A percentile compares a stretch with the other conserved stretches of the same genome.
Evolutionary conservation across 2,797 vertebrate species (phyloP).

Genomic region (Peromyscus melanophrys): DNA sequence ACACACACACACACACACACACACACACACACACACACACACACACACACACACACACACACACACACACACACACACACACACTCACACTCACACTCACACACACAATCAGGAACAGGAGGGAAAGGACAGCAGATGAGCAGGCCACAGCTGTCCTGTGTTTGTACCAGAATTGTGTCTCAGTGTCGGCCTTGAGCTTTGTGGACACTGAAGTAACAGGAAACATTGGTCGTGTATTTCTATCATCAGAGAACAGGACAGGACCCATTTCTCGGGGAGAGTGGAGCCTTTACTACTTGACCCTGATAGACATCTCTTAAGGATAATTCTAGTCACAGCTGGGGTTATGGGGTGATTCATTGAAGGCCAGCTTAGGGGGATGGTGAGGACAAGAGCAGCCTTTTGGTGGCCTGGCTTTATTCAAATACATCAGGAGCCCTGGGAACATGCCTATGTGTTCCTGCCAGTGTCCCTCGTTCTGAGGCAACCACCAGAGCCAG

Average conservation of each 20-base stretch:
- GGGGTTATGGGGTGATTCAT: not conserved
- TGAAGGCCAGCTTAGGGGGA: not conserved
- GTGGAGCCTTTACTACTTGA: not conserved
- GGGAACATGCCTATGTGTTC: not conserved
- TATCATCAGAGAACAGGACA: not conserved
- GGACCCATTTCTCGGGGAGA: not conserved
- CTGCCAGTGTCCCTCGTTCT: not conserved
- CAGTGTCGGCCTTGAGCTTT: not conserved
- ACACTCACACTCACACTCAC: not conserved
- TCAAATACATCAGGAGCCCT: not conserved
- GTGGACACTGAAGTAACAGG: not conserved
- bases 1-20: not conserved
- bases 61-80: not conserved
- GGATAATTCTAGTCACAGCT: not conserved
- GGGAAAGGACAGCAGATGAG: not conserved
- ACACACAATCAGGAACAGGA: not conserved
- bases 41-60: not conserved
- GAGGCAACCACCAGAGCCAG: not conserved
- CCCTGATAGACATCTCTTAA: not conserved
- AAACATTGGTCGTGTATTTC: not conserved
- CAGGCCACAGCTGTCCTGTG: not conserved
- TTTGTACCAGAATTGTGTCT: not conserved
- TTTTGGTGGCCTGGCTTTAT: not conserved
- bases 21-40: not conserved
- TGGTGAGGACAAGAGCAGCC: not conserved